Conservation (phyloP, 2,888 invertebrate species). For the Leptopterna dolabrata region DNA sequence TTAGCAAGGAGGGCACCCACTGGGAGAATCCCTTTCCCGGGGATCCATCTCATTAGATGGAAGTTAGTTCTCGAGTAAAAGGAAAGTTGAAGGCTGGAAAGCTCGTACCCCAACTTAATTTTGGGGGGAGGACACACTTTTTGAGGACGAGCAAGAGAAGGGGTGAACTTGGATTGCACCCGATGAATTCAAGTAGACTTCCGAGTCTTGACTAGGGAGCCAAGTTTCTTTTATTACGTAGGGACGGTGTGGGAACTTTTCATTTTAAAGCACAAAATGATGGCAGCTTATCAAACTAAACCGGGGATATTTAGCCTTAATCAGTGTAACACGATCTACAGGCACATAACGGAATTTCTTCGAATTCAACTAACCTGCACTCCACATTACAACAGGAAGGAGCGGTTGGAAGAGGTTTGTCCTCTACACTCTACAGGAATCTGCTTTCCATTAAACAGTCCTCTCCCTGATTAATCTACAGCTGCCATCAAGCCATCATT, state of each 20-base stretch:
- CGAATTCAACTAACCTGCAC: no score
- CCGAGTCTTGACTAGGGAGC: neutral
- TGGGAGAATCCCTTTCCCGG: neutral
- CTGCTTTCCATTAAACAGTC: no score
- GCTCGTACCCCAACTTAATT: neutral
- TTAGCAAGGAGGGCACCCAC: neutral
- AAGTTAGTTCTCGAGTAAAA: constrained; percentile 27
- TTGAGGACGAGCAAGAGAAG: neutral
- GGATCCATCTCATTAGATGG: constrained; percentile 35
- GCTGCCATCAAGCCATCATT: no score
- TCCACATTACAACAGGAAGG: no score
- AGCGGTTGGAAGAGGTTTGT: no score
- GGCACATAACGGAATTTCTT: no score
- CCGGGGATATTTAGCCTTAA: no score
- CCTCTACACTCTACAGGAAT: no score
- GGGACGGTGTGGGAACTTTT: neutral
- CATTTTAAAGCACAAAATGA: no score
- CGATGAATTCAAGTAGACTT: neutral
- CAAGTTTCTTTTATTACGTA: neutral
- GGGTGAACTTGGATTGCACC: neutral
- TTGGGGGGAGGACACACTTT: neutral
- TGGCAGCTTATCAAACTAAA: no score
- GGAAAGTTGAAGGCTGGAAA: constrained; percentile 34
- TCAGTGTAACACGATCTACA: no score
- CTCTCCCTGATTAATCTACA: no score